Evolutionary conservation across 2,113 vertebrate genomes (phyloP).

Genomic region (Myodes glareolus): DNA sequence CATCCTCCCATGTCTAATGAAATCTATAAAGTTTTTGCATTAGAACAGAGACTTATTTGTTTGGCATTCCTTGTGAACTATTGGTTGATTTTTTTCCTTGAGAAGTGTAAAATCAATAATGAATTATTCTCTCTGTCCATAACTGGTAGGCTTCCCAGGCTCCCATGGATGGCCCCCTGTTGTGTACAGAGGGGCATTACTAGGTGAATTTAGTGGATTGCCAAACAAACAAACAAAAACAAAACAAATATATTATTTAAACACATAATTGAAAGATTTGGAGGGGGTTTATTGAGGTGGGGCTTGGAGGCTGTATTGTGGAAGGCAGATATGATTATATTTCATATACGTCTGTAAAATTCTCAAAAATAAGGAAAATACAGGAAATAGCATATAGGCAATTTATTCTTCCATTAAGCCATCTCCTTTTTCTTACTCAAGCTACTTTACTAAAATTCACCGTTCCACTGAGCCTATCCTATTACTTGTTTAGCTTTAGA

Average conservation of each 20-base stretch:
- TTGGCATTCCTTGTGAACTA: not conserved
- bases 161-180: no score
- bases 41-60: not conserved
- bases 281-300: not conserved
- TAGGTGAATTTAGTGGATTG: not conserved
- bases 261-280: not conserved
- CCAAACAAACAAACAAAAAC: not conserved
- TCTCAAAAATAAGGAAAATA: not conserved
- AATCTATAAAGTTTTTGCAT: not conserved
- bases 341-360: not conserved
- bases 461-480: not conserved
- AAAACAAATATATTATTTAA: not conserved
- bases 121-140: not conserved
- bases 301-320: not conserved
- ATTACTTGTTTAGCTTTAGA: not conserved
- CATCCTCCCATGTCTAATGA: not conserved
- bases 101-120: not conserved
- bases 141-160: not conserved
- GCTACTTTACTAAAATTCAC: not conserved
- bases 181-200: not conserved
- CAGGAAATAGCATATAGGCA: not conserved
- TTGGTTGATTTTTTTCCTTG: not conserved
- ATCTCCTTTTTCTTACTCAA: not conserved
- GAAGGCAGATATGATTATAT: not conserved
- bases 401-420: not conserved